phyloP scores from a whole-genome alignment of 2,797 vertebrate genomes.

The Parotocinclus haroldoi region DNA sequence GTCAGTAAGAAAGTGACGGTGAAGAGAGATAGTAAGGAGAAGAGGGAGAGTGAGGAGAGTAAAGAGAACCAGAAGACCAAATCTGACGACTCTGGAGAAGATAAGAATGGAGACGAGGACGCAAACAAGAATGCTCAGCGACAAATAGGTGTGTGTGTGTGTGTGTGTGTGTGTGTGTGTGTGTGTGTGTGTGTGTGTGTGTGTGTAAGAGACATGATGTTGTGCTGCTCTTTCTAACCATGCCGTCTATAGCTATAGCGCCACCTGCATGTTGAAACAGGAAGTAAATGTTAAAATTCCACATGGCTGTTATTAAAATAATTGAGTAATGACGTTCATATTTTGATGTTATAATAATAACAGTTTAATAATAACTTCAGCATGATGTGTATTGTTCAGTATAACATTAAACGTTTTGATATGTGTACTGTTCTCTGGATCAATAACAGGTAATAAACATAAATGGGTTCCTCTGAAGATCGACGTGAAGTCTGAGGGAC shows the following conservation, averaged over 20 bases:
- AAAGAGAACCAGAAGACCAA: slow-evolving; percentile 95
- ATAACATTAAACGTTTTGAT: no score
- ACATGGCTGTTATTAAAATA: no score
- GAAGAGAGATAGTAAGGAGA: slow-evolving; percentile 90
- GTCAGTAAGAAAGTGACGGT: slow-evolving; percentile 75
- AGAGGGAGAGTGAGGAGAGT: slow-evolving; percentile 86
- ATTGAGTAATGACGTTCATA: no score
- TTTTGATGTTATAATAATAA: no score
- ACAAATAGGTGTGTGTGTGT: slow-evolving; percentile 80
- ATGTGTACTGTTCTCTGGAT: no score
- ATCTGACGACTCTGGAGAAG: slow-evolving; percentile 93
- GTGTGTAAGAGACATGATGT: neutral
- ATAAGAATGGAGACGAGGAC: slow-evolving; percentile 93
- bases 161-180: neutral
- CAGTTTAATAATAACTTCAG: no score
- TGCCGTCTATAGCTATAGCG: no score
- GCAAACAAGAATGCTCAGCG: slow-evolving; percentile 87
- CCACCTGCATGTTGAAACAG: no score
- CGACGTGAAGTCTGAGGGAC: slow-evolving; percentile 94
- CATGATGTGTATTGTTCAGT: no score
- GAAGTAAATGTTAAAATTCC: no score
- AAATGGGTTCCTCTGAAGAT: slow-evolving; percentile 98
- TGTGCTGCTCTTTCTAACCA: neutral
- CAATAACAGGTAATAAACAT: slow-evolving; percentile 85
- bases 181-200: neutral